These are phyloP conservation scores for Cosmia pyralina DNA, from an alignment of 2,888 invertebrate species.

Conservation along the genomic window DNA sequence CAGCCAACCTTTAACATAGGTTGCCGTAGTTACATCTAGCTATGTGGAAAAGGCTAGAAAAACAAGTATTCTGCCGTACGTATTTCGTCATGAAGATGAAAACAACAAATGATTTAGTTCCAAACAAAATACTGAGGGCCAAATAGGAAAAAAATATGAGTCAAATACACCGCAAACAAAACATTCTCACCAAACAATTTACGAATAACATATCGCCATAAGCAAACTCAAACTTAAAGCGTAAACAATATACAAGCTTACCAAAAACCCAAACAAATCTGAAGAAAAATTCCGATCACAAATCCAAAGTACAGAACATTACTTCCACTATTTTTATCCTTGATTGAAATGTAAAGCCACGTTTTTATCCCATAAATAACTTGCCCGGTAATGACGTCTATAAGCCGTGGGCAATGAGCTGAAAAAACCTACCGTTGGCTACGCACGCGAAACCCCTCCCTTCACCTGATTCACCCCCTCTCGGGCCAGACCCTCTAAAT, in stretches of 20 bases:
- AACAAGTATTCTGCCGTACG: too few relatives aligned
- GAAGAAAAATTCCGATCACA: conserved; percentile 35
- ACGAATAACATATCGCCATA: conserved; percentile 15
- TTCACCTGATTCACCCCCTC: conserved; percentile 29
- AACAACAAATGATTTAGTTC: too few relatives aligned
- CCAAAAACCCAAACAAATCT: conserved; percentile 22
- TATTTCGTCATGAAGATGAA: too few relatives aligned
- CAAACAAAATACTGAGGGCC: too few relatives aligned
- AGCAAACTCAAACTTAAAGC: conserved; percentile 9
- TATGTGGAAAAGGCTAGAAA: too few relatives aligned
- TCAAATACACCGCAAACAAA: too few relatives aligned
- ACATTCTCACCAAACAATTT: too few relatives aligned
- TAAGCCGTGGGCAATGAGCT: conserved; percentile 85
- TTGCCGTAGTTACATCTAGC: too few relatives aligned
- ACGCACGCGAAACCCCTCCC: conserved; percentile 72
- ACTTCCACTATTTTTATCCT: conserved; percentile 73
- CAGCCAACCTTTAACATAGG: too few relatives aligned
- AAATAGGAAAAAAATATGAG: too few relatives aligned
- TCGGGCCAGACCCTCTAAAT: conserved; percentile 68
- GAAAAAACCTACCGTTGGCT: conserved; percentile 82
- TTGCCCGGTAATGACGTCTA: conserved; percentile 84
- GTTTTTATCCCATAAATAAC: conserved; percentile 83
- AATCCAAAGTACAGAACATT: conserved; percentile 62
- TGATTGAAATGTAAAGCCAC: conserved; percentile 86
- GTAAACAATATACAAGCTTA: conserved; percentile 41